phyloP scores from a whole-genome alignment of 2,797 vertebrate species.

The Onychomys torridus region DNA sequence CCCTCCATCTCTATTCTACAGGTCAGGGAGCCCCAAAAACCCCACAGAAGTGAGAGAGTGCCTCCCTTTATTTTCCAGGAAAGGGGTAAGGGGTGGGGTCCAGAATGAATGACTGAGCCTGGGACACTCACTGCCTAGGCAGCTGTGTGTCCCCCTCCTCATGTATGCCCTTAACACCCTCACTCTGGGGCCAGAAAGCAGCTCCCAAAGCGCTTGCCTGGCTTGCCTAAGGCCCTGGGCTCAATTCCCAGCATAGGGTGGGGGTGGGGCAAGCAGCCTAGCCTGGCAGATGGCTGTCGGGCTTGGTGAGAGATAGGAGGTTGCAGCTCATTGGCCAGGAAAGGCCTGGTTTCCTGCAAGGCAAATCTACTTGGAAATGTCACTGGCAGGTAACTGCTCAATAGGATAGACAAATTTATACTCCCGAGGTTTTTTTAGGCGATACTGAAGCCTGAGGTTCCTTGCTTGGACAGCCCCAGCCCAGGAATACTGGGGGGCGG shows the following conservation, averaged over 20 bases:
- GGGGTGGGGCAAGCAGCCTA: too few relatives aligned
- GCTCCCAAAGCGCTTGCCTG: neutral
- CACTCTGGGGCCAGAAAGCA: neutral
- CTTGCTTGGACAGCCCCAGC: neutral
- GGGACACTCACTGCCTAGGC: rapidly evolving
- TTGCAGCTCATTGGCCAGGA: neutral
- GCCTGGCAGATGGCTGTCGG: neutral
- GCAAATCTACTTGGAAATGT: neutral
- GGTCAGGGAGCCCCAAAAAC: neutral
- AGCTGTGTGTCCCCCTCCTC: neutral
- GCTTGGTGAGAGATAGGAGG: neutral
- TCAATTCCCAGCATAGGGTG: neutral
- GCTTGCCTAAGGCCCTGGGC: neutral
- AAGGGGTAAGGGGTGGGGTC: neutral
- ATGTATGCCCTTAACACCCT: neutral
- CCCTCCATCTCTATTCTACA: neutral
- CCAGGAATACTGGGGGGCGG: neutral
- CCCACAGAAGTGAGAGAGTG: neutral
- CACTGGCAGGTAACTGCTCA: neutral
- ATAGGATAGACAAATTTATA: neutral
- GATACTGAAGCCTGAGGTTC: neutral
- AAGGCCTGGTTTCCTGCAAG: neutral
- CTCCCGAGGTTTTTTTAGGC: neutral
- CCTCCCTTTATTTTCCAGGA: neutral
- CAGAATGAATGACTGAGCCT: neutral